These are phyloP conservation scores for Temnothorax ravouxi DNA, from an alignment of 2,888 invertebrate genomes.

Conservation along the genomic window DNA sequence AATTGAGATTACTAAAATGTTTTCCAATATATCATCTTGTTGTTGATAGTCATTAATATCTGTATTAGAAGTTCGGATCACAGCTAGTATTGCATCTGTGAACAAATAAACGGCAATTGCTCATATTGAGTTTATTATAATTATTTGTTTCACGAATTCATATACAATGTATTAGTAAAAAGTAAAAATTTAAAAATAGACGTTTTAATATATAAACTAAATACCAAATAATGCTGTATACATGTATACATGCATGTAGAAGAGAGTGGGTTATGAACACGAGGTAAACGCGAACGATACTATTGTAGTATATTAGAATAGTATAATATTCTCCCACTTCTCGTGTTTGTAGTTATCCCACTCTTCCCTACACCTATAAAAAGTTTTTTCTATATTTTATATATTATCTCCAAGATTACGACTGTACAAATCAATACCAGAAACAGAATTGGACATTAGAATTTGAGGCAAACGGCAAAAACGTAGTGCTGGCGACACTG, in stretches of 20 bases:
- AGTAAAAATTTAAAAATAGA: not conserved
- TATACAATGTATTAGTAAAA: not conserved
- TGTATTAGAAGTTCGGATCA: not conserved
- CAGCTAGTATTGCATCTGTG: not conserved
- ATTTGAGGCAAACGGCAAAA: not conserved
- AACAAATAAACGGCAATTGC: not conserved
- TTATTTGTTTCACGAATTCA: not conserved
- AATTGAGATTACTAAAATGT: not conserved
- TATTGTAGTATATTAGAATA: no score
- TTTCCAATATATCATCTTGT: not conserved
- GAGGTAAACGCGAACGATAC: no score
- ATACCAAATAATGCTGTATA: not conserved
- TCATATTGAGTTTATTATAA: not conserved
- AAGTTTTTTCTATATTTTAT: no score
- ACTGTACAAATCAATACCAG: no score
- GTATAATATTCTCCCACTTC: no score
- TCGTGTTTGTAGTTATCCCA: no score
- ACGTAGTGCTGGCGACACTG: not conserved
- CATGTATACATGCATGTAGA: not conserved
- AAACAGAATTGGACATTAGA: not conserved
- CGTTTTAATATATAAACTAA: not conserved
- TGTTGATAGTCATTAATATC: not conserved
- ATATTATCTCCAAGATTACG: no score
- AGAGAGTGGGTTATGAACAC: no score
- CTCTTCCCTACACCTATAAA: no score